phyloP scores from a whole-genome alignment of 2,888 invertebrate species.

The Parascotia fuliginaria region DNA sequence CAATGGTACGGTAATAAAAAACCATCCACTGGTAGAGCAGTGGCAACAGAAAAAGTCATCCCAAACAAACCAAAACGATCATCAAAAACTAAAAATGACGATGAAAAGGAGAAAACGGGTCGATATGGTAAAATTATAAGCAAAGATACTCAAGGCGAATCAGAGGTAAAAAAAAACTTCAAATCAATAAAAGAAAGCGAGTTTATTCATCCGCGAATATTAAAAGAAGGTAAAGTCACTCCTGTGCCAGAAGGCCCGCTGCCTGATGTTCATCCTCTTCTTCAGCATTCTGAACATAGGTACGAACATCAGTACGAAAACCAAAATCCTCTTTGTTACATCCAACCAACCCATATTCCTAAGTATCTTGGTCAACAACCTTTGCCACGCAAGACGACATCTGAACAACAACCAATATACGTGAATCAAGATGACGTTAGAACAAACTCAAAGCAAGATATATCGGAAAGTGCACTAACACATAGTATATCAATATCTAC shows the following conservation, averaged over 20 bases:
- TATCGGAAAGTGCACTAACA: conserved; percentile 75
- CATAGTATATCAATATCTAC: conserved; percentile 80
- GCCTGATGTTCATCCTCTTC: conserved; percentile 87
- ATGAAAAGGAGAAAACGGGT: conserved; percentile 63
- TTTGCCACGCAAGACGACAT: conserved; percentile 60
- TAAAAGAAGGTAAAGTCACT: conserved; percentile 81
- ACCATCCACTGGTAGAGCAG: conserved; percentile 65
- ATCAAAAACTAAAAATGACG: conserved; percentile 72
- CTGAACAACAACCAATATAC: conserved; percentile 77
- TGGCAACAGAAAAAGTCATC: conserved; percentile 72
- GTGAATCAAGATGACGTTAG: conserved; percentile 79
- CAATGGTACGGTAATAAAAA: conserved; percentile 91
- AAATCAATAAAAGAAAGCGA: conserved; percentile 85
- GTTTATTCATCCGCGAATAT: conserved; percentile 76
- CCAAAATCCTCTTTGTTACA: conserved; percentile 80
- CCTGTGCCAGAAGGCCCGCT: conserved; percentile 78
- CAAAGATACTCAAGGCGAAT: conserved; percentile 73
- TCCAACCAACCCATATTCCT: conserved; percentile 87
- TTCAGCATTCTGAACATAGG: conserved; percentile 92
- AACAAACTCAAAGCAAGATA: conserved; percentile 58
- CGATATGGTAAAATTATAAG: conserved; percentile 76
- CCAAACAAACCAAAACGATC: conserved; percentile 80
- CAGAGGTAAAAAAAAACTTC: conserved; percentile 84
- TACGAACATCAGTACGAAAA: conserved; percentile 88
- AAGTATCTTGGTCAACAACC: conserved; percentile 86